Base-by-base conservation (phyloP, 2,888 invertebrate genomes). In the Brachyptera putata region DNA sequence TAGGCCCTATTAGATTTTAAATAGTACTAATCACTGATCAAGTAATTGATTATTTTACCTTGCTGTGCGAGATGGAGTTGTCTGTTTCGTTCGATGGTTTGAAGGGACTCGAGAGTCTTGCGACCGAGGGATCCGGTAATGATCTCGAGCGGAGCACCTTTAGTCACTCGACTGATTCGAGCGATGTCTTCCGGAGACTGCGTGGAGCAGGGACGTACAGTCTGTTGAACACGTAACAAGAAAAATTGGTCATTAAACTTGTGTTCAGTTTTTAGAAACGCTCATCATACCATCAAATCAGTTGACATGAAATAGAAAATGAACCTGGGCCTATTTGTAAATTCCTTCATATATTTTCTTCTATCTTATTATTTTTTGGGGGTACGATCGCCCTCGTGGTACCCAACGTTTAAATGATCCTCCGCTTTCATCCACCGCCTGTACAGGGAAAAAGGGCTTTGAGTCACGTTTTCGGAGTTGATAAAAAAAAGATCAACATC, bases 61-160 rank as follows among this genome's bases (percentile, higher is more conserved):
- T 94, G 92, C 74, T 93, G 91, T 65, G 90, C 91, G 70, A 95
- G 79, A 80, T 93, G 86, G 67, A 89, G 80, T 70, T 91, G 85
- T 59, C 94, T 78, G 74, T 92, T 93, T 68, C 90, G 83, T 74
- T 95, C 94, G 63, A 95, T 91, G 76, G 94, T 93, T 77, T 87
- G 87, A 61, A 95, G 79, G 67, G 93, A 93, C 68, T 91, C 91
- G 66, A 91, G 81, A 1, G 92, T 90, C 70, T 89, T 84, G 63
- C 86, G 84, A 50, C 71, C 67, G 43, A 87, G 75, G 2, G 86
- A 84, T 43, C 71, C 71, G 24, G 70, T 66, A 69, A 81, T 82
- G 63, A 86, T 83, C 0, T 84, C 83, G 61, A 91, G 84, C 2
- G 91, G 91, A 1, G 91, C 88, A 71, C 88, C 86, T 14, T 84